Evolutionary conservation across 2,113 vertebrate genomes (phyloP).

Genomic region (Carassius carassius): DNA sequence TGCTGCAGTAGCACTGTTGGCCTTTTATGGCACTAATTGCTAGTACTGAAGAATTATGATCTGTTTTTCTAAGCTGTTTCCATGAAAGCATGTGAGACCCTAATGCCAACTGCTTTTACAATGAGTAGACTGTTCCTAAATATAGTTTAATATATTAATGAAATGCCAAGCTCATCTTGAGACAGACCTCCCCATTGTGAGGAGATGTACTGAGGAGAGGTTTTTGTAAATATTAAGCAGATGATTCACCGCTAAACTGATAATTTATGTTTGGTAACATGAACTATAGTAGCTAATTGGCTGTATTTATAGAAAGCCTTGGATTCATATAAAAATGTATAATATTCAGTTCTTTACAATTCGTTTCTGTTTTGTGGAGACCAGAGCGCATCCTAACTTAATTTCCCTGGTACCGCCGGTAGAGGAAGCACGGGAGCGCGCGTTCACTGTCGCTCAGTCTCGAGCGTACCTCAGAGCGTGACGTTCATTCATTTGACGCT

Average conservation of each 20-base stretch:
- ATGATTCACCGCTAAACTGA: background rate
- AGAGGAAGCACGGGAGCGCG: constrained; percentile 39
- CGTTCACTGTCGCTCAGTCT: constrained; percentile 39
- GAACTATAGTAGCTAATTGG: background rate
- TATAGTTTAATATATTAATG: background rate
- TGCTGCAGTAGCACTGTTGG: background rate
- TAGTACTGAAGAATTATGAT: background rate
- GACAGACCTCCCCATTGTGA: constrained; percentile 1
- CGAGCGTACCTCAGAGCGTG: background rate
- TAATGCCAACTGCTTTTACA: constrained; percentile 1
- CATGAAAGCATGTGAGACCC: background rate
- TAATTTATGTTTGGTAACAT: background rate
- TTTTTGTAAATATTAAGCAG: background rate
- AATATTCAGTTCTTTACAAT: background rate
- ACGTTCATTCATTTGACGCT: constrained; percentile 18
- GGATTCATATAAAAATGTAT: background rate
- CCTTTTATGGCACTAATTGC: background rate
- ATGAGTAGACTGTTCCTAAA: background rate
- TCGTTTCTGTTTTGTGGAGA: background rate
- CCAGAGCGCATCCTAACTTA: constrained; percentile 18
- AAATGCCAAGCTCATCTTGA: background rate
- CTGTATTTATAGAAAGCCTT: background rate
- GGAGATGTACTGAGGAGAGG: background rate
- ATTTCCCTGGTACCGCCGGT: constrained; percentile 14
- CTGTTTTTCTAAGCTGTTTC: background rate